These are phyloP conservation scores for Dromiciops gliroides DNA, from an alignment of 2,113 vertebrate species.

Conservation along the genomic window DNA sequence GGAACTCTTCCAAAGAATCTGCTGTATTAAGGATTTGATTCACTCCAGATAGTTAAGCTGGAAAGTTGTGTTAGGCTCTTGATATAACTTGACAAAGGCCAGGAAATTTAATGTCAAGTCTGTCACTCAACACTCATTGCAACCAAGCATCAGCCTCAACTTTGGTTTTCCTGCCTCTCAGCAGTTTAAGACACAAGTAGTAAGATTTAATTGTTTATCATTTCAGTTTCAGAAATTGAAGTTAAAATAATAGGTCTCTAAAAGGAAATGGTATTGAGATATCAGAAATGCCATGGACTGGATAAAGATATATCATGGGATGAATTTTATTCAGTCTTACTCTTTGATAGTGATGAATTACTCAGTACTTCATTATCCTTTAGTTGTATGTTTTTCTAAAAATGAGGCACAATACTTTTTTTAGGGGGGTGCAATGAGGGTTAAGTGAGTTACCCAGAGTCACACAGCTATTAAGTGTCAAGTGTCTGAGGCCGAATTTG, in stretches of 20 bases:
- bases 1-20: slow-evolving; percentile 58
- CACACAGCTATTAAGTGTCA: too few relatives aligned
- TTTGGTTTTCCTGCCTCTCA: background rate
- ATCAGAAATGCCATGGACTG: background rate
- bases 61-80: slow-evolving; percentile 57
- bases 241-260: slow-evolving; percentile 41
- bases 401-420: too few relatives aligned
- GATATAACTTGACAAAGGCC: slow-evolving; percentile 66
- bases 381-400: slow-evolving; percentile 21
- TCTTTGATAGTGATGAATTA: background rate
- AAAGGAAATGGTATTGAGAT: slow-evolving; percentile 10
- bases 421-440: too few relatives aligned
- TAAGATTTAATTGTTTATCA: slow-evolving; percentile 56
- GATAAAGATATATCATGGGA: background rate
- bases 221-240: slow-evolving; percentile 44
- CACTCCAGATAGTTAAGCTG: slow-evolving; percentile 64
- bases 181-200: background rate
- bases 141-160: slow-evolving; percentile 42
- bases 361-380: background rate
- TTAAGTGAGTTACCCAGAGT: too few relatives aligned
- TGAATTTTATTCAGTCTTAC: background rate
- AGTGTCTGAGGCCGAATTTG: too few relatives aligned
- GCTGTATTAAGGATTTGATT: slow-evolving; percentile 64
- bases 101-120: slow-evolving; percentile 63
- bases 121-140: slow-evolving; percentile 64